Conservation (phyloP, 2,797 vertebrate species). For the Oryzias sinensis region DNA sequence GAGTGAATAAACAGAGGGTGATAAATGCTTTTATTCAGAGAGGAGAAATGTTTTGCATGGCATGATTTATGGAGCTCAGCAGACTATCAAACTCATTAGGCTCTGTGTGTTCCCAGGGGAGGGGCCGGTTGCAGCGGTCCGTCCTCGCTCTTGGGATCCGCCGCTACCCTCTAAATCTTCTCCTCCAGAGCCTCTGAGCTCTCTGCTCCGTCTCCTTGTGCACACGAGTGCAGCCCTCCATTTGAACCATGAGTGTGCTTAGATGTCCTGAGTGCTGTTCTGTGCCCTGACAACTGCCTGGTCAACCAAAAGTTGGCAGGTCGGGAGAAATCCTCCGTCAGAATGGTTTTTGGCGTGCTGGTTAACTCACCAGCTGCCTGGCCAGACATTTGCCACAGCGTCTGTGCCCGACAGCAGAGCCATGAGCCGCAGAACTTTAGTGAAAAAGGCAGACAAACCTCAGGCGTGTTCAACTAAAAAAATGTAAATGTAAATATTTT, state of each 20-base stretch:
- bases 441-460: constrained; percentile 5
- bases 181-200: constrained; percentile 36
- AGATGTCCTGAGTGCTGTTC: constrained; percentile 31
- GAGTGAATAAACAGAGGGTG: constrained; percentile 99
- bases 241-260: constrained; percentile 47
- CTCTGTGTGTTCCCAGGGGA: constrained; percentile 92
- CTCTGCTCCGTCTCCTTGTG: constrained; percentile 50
- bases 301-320: constrained; percentile 19
- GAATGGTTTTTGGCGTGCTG: constrained; percentile 43
- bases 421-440: constrained; percentile 50
- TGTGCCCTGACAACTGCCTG: constrained; percentile 37
- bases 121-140: constrained; percentile 78
- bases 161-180: constrained; percentile 40
- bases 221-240: constrained; percentile 28
- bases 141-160: constrained; percentile 49
- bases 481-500: too few relatives aligned
- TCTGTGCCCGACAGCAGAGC: constrained; percentile 35
- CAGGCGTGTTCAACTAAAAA: background rate
- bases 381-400: constrained; percentile 45
- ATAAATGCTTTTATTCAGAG: constrained; percentile 99
- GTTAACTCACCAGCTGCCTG: constrained; percentile 66
- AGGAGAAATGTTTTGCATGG: constrained; percentile 99
- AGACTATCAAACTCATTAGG: constrained; percentile 99
- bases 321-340: constrained; percentile 36
- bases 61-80: constrained; percentile 99